Percentiles rank a stretch among this genome's conserved stretches.
phyloP scores from a whole-genome alignment of 1,140 invertebrate genomes.

The Phymastichus coffea region DNA sequence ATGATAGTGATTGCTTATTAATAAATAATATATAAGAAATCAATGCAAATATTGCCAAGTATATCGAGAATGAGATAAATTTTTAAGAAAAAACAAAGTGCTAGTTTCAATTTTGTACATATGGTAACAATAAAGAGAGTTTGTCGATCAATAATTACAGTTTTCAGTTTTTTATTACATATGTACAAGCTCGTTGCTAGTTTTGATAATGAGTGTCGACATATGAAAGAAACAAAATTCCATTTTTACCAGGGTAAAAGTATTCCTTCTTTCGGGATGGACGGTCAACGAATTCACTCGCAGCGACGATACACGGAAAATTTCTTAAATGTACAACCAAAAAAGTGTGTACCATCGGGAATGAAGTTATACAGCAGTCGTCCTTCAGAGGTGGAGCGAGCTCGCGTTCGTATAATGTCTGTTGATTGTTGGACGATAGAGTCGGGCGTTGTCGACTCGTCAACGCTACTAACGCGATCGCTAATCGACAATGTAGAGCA shows the following conservation, averaged over 20 bases:
- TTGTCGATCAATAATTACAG: slow-evolving; percentile 28
- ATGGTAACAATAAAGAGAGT: slow-evolving; percentile 22
- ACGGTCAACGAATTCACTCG: no score
- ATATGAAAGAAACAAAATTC: neutral
- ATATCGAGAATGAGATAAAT: no score
- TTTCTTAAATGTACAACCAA: no score
- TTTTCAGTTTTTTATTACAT: slow-evolving; percentile 28
- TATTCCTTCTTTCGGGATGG: neutral
- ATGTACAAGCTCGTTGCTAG: no score
- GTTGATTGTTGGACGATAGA: no score
- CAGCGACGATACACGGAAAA: neutral
- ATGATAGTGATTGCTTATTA: neutral
- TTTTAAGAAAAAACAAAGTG: no score
- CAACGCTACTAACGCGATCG: no score
- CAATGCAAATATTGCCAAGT: neutral
- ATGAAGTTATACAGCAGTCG: neutral
- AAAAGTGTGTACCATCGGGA: neutral
- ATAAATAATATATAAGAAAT: slow-evolving; percentile 10
- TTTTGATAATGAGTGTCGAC: no score
- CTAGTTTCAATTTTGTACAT: slow-evolving; percentile 31
- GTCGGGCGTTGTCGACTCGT: no score
- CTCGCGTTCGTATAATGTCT: neutral
- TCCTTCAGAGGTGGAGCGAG: slow-evolving; percentile 4
- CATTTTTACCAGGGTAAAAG: slow-evolving; percentile 7
- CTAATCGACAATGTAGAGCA: no score